Percentiles rank a stretch among this genome's conserved stretches.
Evolutionary conservation across 2,797 vertebrate species (phyloP).

Genomic region (Margarornis squamiger): DNA sequence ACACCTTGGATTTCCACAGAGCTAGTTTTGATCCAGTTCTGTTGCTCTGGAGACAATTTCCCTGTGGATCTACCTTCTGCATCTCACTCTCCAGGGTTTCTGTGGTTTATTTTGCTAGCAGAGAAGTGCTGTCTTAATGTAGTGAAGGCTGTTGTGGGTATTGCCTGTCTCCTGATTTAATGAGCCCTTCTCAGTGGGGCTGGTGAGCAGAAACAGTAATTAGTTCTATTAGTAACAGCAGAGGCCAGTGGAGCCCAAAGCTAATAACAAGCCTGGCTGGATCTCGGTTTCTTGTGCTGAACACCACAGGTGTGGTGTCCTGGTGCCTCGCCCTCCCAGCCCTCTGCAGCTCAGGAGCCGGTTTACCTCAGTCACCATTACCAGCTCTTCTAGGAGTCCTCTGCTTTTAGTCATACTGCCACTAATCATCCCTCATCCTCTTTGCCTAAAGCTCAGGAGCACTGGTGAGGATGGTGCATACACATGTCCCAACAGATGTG

Average conservation of each 20-base stretch:
- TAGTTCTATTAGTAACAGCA: background rate
- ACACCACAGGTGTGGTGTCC: background rate
- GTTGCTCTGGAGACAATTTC: background rate
- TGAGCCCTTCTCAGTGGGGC: background rate
- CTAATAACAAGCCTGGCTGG: background rate
- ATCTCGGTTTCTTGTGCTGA: fast-evolving
- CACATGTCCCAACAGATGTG: background rate
- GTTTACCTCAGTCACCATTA: background rate
- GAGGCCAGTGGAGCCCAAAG: background rate
- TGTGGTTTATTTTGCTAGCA: background rate
- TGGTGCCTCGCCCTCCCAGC: background rate
- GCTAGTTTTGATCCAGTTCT: background rate
- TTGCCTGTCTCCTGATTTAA: background rate
- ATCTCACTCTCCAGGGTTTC: background rate
- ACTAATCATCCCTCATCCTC: background rate
- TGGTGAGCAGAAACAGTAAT: slow-evolving; percentile 1
- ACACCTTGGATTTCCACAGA: background rate
- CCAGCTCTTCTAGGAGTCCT: background rate
- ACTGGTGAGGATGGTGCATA: background rate
- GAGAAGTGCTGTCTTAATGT: background rate
- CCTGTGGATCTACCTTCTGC: background rate
- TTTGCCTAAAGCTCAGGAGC: background rate
- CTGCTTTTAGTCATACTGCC: background rate
- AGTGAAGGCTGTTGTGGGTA: background rate
- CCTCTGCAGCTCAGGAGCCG: background rate